Evolutionary conservation across 2,888 invertebrate species (phyloP).

Genomic region (Auanema sp.): DNA sequence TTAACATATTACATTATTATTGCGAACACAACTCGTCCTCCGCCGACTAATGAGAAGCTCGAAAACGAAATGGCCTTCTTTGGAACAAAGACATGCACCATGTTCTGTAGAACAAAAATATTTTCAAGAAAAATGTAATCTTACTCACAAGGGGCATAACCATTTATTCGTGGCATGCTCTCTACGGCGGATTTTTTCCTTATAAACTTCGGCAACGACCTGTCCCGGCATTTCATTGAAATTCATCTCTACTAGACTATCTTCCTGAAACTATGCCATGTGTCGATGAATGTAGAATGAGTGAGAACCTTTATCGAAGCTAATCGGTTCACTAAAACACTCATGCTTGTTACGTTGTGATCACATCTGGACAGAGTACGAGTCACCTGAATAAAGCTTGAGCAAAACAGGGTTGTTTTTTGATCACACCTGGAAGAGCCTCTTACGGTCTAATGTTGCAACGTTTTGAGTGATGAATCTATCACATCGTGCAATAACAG

Average conservation of each 20-base stretch:
- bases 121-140: background rate
- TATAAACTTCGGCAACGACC: slow-evolving; percentile 48
- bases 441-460: slow-evolving; percentile 40
- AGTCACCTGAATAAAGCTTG: slow-evolving; percentile 40
- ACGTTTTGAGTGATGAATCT: slow-evolving; percentile 43
- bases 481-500: slow-evolving; percentile 50
- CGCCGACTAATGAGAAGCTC: background rate
- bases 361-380: slow-evolving; percentile 49
- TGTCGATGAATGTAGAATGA: too few species aligned
- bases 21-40: too few species aligned
- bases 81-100: slow-evolving; percentile 7
- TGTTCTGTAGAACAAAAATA: slow-evolving; percentile 2
- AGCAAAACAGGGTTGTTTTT: slow-evolving; percentile 9
- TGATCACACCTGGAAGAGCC: slow-evolving; percentile 47
- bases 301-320: slow-evolving; percentile 44
- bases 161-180: slow-evolving; percentile 10
- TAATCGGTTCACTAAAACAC: slow-evolving; percentile 44
- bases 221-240: slow-evolving; percentile 47
- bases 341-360: slow-evolving; percentile 49
- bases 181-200: slow-evolving; percentile 34
- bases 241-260: slow-evolving; percentile 38
- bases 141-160: slow-evolving; percentile 25
- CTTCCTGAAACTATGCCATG: slow-evolving; percentile 32
- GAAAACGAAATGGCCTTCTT: background rate
- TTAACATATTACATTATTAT: too few species aligned